Conservation (phyloP, 2,888 invertebrate species). For the Stenchaetothrips biformis region DNA sequence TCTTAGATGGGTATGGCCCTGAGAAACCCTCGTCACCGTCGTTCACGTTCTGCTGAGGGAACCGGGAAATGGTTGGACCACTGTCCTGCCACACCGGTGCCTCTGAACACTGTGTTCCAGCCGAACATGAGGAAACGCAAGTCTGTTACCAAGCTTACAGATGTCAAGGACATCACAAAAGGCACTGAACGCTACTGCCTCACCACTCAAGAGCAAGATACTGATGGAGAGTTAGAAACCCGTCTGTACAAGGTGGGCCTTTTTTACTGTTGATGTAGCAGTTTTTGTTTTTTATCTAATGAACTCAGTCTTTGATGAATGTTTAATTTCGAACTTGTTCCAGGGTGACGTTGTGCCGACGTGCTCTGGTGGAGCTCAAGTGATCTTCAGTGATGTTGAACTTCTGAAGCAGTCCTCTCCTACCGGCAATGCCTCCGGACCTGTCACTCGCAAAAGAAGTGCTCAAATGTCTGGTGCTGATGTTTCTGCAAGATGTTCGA, state of each 20-base stretch:
- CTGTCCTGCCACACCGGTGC: conserved; percentile 70
- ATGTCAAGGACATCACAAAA: conserved; percentile 66
- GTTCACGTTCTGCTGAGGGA: conserved; percentile 71
- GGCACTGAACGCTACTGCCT: conserved; percentile 81
- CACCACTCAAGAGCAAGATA: conserved; percentile 86
- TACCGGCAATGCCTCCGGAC: conserved; percentile 44
- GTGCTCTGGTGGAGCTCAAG: conserved; percentile 89
- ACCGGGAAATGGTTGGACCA: conserved; percentile 82
- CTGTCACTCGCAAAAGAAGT: conserved; percentile 46
- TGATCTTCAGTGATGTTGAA: conserved; percentile 93
- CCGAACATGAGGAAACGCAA: conserved; percentile 76
- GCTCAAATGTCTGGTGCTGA: conserved; percentile 31
- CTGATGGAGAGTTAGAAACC: conserved; percentile 89
- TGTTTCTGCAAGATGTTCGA: conserved; percentile 44
- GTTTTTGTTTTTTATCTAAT: background rate
- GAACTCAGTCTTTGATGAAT: background rate
- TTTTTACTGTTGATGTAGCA: background rate
- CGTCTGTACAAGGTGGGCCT: conserved; percentile 72
- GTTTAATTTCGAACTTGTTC: background rate
- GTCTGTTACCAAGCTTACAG: conserved; percentile 76
- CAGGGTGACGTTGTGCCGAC: conserved; percentile 90
- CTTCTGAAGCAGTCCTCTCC: conserved; percentile 78
- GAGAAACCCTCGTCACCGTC: conserved; percentile 66
- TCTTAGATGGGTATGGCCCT: conserved; percentile 58
- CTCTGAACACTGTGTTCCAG: conserved; percentile 84